Evolutionary conservation across 64 coral and sea anemone species (phyloP), one percentile per base, ranked within the genome.

Genomic region (Pocillopora damicornis): DNA sequence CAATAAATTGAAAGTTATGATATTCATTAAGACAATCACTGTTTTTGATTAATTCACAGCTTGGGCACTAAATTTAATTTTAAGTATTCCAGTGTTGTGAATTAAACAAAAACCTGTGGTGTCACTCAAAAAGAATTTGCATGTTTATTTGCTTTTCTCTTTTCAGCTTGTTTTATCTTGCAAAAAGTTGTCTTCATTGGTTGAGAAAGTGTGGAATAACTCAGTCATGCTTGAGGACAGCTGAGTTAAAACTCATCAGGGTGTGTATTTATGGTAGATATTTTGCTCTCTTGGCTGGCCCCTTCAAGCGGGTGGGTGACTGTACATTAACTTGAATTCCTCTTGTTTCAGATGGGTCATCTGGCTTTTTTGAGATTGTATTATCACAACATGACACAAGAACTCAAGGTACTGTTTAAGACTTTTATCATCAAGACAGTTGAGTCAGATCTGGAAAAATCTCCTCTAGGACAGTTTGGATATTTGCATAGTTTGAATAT

Each of bases 121-220:
- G 42, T 51, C 42, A 51, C 2, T 51, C 42, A 51, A 51, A 51
- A 51, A 51, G 0, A 51, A 1, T 7, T 0, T 51, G 64, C 22
- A 67, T 16, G 20, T 37, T 78, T 37, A 13, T 59, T 56, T 38
- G 0, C 20, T 5, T 59, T 66, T 51, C 73, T 0, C 58, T 22
- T 67, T 90, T 14, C 80, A 96, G 94, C 61, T 93, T 96, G 76
- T 86, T 96, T 56, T 96, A 92, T 68, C 77, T 96, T 71, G 87
- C 90, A 5, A 96, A 93, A 59, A 96, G 87, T 61, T 87, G 83
- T 78, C 88, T 96, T 30, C 94, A 96, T 20, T 93, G 94, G 94
- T 36, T 96, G 15, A 96, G 72, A 89, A 92, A 90, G 79, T 89
- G 58, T 79, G 73, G 80, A 9, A 61, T 89, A 18, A 87, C 74